These are phyloP conservation scores for Beroe forskalii DNA, from an alignment of 37 sponge, comb jelly and placozoan species.

Conservation along the genomic window DNA sequence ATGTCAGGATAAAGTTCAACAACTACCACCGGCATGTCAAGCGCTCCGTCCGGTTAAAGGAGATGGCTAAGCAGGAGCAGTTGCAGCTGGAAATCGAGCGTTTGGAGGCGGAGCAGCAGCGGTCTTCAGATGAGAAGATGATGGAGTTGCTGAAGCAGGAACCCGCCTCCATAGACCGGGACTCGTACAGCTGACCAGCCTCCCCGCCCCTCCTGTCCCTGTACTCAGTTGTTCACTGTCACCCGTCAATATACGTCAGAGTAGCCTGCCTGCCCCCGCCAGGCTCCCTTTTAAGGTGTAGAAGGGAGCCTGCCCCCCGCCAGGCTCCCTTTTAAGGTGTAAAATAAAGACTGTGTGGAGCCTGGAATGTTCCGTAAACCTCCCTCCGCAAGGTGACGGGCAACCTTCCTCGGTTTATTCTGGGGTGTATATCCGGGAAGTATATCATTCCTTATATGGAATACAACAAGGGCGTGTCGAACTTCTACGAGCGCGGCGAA, in stretches of 20 bases:
- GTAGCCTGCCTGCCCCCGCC: background rate
- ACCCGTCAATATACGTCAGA: background rate
- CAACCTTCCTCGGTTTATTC: no score
- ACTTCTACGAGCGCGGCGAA: no score
- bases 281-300: background rate
- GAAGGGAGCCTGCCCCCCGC: background rate
- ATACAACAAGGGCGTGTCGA: no score
- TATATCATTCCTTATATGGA: no score
- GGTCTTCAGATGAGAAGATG: slow-evolving; percentile 44
- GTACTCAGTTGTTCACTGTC: background rate
- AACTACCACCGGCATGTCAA: slow-evolving; percentile 64
- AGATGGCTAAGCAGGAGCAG: slow-evolving; percentile 38
- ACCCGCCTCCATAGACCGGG: slow-evolving; percentile 28
- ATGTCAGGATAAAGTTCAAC: slow-evolving; percentile 57
- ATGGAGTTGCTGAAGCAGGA: slow-evolving; percentile 60
- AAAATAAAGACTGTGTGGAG: background rate
- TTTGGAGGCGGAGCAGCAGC: slow-evolving; percentile 17
- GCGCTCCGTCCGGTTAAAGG: slow-evolving; percentile 54
- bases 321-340: background rate
- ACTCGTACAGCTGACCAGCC: slow-evolving; percentile 1
- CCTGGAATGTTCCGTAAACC: no score
- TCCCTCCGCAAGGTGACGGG: no score
- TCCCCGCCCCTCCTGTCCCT: background rate
- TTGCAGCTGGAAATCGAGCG: slow-evolving; percentile 21
- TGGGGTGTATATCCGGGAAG: no score